Conservation (phyloP, 2,888 invertebrate genomes). For the Chymomyza fuscimana region DNA sequence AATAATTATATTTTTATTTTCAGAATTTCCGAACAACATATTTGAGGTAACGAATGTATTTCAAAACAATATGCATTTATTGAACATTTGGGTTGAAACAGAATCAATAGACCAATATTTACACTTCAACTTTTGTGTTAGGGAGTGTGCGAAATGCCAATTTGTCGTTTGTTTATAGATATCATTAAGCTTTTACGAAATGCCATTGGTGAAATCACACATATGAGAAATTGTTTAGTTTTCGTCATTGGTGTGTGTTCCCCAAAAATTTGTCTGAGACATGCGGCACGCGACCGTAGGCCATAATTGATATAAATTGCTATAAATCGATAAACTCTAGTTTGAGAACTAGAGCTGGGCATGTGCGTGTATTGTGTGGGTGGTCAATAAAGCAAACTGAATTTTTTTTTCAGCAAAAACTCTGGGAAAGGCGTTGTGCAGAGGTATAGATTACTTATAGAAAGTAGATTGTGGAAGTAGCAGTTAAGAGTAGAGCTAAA, state of each 20-base stretch:
- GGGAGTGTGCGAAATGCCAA: background rate
- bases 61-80: no score
- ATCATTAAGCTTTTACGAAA: background rate
- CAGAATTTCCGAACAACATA: no score
- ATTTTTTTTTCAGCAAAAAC: background rate
- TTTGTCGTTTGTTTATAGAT: background rate
- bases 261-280: background rate
- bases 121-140: no score
- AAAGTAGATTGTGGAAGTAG: slow-evolving; percentile 1
- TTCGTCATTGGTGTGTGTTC: background rate
- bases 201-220: background rate
- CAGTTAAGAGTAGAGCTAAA: background rate
- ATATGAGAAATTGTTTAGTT: background rate
- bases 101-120: no score
- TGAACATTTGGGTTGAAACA: no score
- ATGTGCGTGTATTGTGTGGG: background rate
- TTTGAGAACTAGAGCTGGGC: background rate
- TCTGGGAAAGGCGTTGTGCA: background rate
- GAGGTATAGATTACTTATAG: background rate
- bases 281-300: background rate
- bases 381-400: background rate
- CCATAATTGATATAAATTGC: slow-evolving; percentile 6
- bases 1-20: no score
- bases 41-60: no score
- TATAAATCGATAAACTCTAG: background rate